A percentile compares a stretch with the other conserved stretches of the same genome.
Evolutionary conservation across 2,797 vertebrate genomes (phyloP).

Genomic region (Anas flavirostris): DNA sequence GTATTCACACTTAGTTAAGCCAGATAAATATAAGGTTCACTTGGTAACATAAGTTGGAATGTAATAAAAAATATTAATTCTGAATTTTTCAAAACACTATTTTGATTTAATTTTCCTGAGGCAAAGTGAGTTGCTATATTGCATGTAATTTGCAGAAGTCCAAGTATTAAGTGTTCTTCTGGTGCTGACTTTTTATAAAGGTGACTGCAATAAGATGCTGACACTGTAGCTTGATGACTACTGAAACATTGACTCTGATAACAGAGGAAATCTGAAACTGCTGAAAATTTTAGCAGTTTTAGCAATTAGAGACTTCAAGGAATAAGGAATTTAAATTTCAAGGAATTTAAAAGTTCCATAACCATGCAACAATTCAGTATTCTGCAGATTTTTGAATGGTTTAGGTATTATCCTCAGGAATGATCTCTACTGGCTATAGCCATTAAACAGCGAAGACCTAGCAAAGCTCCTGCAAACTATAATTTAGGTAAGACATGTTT

Average conservation of each 20-base stretch:
- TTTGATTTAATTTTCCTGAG: background rate
- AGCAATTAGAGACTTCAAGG: background rate
- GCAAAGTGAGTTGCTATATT: background rate
- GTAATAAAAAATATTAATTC: background rate
- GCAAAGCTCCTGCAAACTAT: background rate
- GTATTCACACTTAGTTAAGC: slow-evolving; percentile 2
- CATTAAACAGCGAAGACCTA: background rate
- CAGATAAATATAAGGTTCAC: background rate
- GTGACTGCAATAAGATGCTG: slow-evolving; percentile 3
- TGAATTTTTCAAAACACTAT: background rate
- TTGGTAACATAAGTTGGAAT: background rate
- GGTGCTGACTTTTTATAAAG: background rate
- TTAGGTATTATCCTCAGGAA: background rate
- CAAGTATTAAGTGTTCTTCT: background rate
- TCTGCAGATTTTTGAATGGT: background rate
- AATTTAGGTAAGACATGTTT: background rate
- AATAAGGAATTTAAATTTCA: background rate
- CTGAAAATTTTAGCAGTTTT: background rate
- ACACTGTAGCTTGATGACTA: background rate
- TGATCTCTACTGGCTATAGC: background rate
- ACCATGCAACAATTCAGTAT: background rate
- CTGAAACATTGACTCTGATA: background rate
- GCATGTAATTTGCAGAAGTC: background rate
- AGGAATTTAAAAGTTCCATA: background rate
- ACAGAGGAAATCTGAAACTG: background rate